phyloP scores from a whole-genome alignment of 2,888 invertebrate species.

The Nephrocerus scutellatus region DNA sequence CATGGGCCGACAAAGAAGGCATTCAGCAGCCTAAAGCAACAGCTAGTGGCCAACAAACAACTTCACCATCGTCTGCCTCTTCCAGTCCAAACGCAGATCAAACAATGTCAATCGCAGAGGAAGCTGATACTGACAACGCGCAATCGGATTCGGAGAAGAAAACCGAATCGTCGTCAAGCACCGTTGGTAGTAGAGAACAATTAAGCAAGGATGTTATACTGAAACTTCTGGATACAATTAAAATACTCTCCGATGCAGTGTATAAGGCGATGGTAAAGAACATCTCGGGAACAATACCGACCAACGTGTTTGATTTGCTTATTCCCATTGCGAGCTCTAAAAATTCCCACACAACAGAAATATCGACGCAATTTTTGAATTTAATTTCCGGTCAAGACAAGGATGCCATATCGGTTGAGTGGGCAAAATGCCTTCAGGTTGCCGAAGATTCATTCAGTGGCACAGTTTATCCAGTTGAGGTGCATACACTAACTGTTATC shows the following conservation, averaged over 20 bases:
- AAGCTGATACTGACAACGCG: too few relatives aligned
- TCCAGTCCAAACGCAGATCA: too few relatives aligned
- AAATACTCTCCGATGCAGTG: conserved; percentile 37
- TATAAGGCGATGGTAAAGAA: conserved; percentile 41
- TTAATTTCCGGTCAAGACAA: conserved; percentile 44
- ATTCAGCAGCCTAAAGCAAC: conserved; percentile 29
- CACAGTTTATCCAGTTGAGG: conserved; percentile 43
- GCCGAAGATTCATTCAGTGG: conserved; percentile 37
- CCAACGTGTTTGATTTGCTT: conserved; percentile 38
- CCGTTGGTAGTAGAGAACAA: conserved; percentile 31
- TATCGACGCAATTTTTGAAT: conserved; percentile 41
- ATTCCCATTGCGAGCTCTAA: conserved; percentile 44
- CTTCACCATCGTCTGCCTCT: conserved; percentile 14
- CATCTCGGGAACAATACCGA: conserved; percentile 37
- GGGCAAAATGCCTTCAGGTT: conserved; percentile 42
- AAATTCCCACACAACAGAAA: conserved; percentile 39
- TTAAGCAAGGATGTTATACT: conserved; percentile 36
- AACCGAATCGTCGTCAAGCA: conserved; percentile 18
- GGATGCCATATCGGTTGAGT: conserved; percentile 42
- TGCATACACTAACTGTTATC: conserved; percentile 44
- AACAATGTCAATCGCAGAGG: conserved; percentile 19
- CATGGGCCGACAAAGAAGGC: conserved; percentile 44
- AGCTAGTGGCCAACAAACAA: too few relatives aligned
- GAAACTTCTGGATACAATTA: conserved; percentile 37
- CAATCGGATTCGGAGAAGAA: conserved; percentile 34